Base-by-base conservation (phyloP, 30 jellyfish, hydroid and myxozoan genomes). In the Catostylus mosaicus region DNA sequence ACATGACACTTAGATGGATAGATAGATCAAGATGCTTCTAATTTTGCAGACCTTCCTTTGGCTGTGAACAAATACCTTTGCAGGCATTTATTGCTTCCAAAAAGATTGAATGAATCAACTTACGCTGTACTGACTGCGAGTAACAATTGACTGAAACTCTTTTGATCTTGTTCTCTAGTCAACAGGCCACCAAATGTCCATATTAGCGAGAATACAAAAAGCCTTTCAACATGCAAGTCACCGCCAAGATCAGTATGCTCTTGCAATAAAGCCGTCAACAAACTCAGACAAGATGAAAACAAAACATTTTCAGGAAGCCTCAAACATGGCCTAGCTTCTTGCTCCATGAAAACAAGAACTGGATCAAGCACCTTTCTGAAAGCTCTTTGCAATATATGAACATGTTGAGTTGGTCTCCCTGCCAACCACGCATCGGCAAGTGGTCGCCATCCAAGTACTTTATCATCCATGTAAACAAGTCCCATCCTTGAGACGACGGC, bases 101-200 rank as follows among this genome's bases (percentile, higher is more conserved):
- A 16, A 57, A 57, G 23, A 9, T 46, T 46, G 14, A 69, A 1
- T 22, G 24, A 30, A 16, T 32, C 8, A 22, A 36, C 97, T 50
- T 90, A 90, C 97, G 97, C 90, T 24, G 88, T 83, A 56, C 91
- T 77, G 47, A 83, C 80, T 12, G 95, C 84, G 4, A 90, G 80
- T 7, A 90, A 52, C 0, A 90, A 72, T 64, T 87, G 88, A 50
- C 92, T 90, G 85, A 90, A 90, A 54, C 62, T 72, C 85, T 83
- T 75, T 76, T 82, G 82, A 27, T 90, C 97, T 6, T 68, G 82
- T 22, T 90, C 97, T 33, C 84, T 50, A 10, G 87, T 76, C 69
- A 90, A 46, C 33, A 90, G 71, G 38, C 97, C 96, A 37, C 97
- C 97, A 68, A 90, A 90, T n/a, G 96, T 75, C 97, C 97, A 90